Evolutionary conservation across 2,888 invertebrate genomes (phyloP).

Genomic region (Coelinius sp.): DNA sequence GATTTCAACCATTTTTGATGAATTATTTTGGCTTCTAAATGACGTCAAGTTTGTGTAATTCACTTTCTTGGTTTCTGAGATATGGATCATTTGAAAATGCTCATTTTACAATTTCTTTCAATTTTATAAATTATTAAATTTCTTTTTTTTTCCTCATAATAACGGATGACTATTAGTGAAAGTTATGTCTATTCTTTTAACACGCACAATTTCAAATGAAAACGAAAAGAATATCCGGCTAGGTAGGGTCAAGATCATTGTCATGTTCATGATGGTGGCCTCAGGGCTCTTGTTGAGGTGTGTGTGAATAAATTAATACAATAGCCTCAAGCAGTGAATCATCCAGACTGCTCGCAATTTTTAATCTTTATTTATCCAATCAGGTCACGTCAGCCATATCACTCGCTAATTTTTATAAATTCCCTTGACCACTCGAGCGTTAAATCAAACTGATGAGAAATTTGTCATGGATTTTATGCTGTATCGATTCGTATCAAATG

Average conservation of each 20-base stretch:
- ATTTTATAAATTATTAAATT: too few species aligned
- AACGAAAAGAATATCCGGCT: constrained; percentile 39
- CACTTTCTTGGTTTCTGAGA: too few species aligned
- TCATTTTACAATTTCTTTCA: too few species aligned
- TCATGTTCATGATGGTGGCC: constrained; percentile 43
- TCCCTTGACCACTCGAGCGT: not conserved
- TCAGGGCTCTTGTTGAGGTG: constrained; percentile 34
- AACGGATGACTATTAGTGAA: not conserved
- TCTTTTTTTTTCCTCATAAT: not conserved
- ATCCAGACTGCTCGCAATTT: not conserved
- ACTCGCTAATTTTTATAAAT: not conserved
- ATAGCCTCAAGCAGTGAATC: constrained; percentile 1
- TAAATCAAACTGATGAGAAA: not conserved
- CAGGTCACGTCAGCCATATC: not conserved
- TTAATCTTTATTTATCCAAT: not conserved
- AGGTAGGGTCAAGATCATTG: constrained; percentile 49
- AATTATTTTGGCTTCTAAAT: too few species aligned
- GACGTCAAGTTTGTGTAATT: too few species aligned
- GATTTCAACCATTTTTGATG: too few species aligned
- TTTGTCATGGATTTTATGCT: not conserved
- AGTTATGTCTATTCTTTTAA: not conserved
- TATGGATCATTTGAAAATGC: too few species aligned
- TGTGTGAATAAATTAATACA: constrained; percentile 22
- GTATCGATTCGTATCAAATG: not conserved
- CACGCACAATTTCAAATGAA: not conserved